A percentile compares a stretch with the other conserved stretches of the same genome.
phyloP scores from a whole-genome alignment of 53 echinoderm and acorn worm species.

The Pentamera pediparva region DNA sequence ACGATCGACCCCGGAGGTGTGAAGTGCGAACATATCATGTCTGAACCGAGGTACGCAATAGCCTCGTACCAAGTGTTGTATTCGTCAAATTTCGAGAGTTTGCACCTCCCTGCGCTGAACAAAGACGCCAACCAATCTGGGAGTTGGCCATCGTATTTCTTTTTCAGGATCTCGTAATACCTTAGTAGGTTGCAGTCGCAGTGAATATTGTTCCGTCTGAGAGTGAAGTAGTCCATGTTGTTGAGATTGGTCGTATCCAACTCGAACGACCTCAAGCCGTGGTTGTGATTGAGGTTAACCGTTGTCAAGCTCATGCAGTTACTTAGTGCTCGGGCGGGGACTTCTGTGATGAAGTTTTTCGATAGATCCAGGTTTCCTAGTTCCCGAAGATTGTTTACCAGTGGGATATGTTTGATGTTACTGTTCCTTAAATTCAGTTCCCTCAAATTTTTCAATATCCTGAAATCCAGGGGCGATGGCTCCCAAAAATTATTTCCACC shows the following conservation, averaged over 20 bases:
- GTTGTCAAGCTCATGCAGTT: not conserved
- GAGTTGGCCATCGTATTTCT: not conserved
- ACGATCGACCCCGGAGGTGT: not conserved
- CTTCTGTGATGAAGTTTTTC: not conserved
- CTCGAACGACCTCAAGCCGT: not conserved
- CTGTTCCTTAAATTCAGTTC: slow-evolving; percentile 3
- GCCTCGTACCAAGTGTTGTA: not conserved
- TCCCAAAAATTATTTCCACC: not conserved
- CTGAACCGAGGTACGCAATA: not conserved
- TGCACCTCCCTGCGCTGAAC: not conserved
- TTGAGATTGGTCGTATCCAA: not conserved
- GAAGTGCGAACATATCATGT: slow-evolving; percentile 6
- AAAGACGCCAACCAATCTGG: not conserved
- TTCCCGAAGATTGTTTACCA: not conserved
- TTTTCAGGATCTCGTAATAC: not conserved
- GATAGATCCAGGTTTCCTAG: not conserved
- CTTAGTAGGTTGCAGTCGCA: slow-evolving; percentile 9
- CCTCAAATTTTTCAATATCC: not conserved
- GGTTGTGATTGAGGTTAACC: not conserved
- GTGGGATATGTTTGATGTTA: not conserved
- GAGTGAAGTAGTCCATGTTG: not conserved
- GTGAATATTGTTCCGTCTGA: not conserved
- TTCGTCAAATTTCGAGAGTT: not conserved
- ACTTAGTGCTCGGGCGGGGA: not conserved
- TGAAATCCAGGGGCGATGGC: slow-evolving; percentile 17